Percentiles rank a stretch among this genome's conserved stretches.
These are phyloP conservation scores for Coryphaenoides rupestris DNA, from an alignment of 2,113 vertebrate genomes.

Conservation along the genomic window DNA sequence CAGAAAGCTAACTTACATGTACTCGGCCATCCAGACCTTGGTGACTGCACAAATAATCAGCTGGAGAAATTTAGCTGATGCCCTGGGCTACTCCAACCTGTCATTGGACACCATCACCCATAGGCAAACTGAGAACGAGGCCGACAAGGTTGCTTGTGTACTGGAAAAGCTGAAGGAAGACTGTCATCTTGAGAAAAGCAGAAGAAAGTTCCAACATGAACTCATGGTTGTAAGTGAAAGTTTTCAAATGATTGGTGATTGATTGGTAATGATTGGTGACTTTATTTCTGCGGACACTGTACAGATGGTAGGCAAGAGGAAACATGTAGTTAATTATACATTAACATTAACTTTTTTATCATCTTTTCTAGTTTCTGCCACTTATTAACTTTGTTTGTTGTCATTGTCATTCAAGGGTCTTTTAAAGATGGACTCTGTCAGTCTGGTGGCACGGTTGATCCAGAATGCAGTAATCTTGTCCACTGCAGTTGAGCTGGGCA, in stretches of 20 bases:
- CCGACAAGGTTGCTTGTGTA: constrained; percentile 84
- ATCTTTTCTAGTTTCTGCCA: neutral
- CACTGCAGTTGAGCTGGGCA: constrained; percentile 89
- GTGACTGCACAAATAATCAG: constrained; percentile 83
- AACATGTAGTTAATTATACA: no score
- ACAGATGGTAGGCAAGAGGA: neutral
- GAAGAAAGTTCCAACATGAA: constrained; percentile 88
- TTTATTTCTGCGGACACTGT: neutral
- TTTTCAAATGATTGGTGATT: constrained; percentile 27
- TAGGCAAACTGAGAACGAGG: constrained; percentile 74
- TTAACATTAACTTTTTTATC: neutral
- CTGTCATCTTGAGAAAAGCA: constrained; percentile 82
- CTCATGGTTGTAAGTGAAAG: constrained; percentile 80
- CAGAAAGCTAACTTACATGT: constrained; percentile 94
- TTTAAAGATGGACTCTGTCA: constrained; percentile 88
- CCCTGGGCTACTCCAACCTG: constrained; percentile 81
- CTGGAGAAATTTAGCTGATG: constrained; percentile 85
- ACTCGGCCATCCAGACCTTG: constrained; percentile 85
- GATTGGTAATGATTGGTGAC: no score
- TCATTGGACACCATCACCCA: constrained; percentile 72
- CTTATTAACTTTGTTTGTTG: neutral
- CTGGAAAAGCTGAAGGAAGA: constrained; percentile 94
- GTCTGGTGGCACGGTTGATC: constrained; percentile 79
- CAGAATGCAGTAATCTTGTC: constrained; percentile 90
- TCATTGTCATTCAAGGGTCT: constrained; percentile 74